Evolutionary conservation across 2,888 invertebrate genomes (phyloP).

Genomic region (Lacanobia oleracea): DNA sequence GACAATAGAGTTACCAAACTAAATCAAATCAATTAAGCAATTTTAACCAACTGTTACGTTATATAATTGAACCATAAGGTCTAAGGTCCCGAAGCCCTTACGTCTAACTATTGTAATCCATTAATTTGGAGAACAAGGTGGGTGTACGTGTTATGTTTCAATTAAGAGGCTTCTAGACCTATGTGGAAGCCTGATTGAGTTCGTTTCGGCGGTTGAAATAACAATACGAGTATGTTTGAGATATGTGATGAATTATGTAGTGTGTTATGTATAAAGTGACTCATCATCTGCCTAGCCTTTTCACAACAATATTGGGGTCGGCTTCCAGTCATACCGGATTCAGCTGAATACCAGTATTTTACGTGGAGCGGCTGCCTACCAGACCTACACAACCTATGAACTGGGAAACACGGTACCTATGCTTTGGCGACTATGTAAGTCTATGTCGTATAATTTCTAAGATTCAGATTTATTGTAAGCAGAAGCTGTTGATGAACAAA

Average conservation of each 20-base stretch:
- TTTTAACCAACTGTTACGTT: conserved; percentile 27
- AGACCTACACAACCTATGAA: too few relatives aligned
- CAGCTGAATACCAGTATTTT: too few relatives aligned
- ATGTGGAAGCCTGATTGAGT: conserved; percentile 13
- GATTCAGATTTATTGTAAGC: too few relatives aligned
- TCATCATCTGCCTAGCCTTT: too few relatives aligned
- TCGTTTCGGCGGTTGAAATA: conserved; percentile 11
- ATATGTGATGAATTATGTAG: conserved; percentile 11
- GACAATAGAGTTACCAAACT: conserved; percentile 22
- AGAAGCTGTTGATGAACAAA: too few relatives aligned
- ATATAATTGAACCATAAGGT: conserved; percentile 34
- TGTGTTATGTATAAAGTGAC: neutral
- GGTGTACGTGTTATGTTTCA: conserved; percentile 59
- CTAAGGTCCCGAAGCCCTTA: conserved; percentile 33
- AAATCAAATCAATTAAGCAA: conserved; percentile 30
- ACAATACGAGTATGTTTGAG: neutral
- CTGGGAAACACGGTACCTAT: too few relatives aligned
- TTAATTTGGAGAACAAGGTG: conserved; percentile 53
- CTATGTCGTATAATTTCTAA: too few relatives aligned
- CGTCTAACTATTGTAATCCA: conserved; percentile 59
- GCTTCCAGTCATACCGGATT: too few relatives aligned
- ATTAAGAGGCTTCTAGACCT: conserved; percentile 45
- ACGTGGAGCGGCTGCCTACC: too few relatives aligned
- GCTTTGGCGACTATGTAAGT: too few relatives aligned
- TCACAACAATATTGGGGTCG: too few relatives aligned